A percentile compares a stretch with the other conserved stretches of the same genome.
Conservation (phyloP, 2,797 vertebrate species). For the Gymnocypris eckloni region DNA sequence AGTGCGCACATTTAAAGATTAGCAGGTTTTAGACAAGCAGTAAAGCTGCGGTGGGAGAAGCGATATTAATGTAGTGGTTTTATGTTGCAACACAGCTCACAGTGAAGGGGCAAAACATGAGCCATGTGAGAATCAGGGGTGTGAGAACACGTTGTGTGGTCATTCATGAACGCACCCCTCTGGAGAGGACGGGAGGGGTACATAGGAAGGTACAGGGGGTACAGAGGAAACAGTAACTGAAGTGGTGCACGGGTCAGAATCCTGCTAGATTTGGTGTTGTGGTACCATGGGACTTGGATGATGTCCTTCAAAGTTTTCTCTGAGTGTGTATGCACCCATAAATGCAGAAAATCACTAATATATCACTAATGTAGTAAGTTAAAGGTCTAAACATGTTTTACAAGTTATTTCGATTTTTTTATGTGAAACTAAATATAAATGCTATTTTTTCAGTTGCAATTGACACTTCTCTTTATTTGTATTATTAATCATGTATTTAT, state of each 20-base stretch:
- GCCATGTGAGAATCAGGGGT: slow-evolving; percentile 4
- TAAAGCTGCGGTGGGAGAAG: slow-evolving; percentile 92
- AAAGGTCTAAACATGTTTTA: background rate
- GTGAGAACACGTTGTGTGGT: slow-evolving; percentile 52
- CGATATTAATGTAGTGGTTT: slow-evolving; percentile 82
- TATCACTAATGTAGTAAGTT: background rate
- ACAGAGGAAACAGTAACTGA: slow-evolving; percentile 16
- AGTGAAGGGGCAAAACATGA: slow-evolving; percentile 39
- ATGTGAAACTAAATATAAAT: background rate
- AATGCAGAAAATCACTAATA: background rate
- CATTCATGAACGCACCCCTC: slow-evolving; percentile 36
- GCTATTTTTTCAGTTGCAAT: background rate
- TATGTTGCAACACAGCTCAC: slow-evolving; percentile 74
- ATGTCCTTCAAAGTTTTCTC: slow-evolving; percentile 17
- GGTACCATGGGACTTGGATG: background rate
- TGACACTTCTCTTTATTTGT: background rate
- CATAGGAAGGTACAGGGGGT: background rate
- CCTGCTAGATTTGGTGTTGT: background rate
- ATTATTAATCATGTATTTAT: background rate
- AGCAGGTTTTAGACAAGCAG: slow-evolving; percentile 89
- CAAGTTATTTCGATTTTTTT: background rate
- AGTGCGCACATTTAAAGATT: slow-evolving; percentile 96
- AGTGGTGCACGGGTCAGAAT: background rate
- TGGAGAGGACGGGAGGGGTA: slow-evolving; percentile 39
- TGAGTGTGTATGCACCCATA: background rate